phyloP scores from a whole-genome alignment of 2,113 vertebrate genomes.

The Uropsilus gracilis region DNA sequence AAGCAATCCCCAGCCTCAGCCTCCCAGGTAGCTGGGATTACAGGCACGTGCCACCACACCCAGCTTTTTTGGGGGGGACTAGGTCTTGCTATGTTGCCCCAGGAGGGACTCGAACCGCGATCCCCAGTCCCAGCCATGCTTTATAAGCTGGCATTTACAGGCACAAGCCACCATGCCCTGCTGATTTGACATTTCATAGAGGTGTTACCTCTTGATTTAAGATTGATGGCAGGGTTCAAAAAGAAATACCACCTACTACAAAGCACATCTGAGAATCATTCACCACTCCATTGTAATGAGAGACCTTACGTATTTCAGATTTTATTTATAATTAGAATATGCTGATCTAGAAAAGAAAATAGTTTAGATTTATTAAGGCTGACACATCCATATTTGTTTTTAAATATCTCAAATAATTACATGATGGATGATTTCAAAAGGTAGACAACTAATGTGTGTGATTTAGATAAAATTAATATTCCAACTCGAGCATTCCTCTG shows the following conservation, averaged over 20 bases:
- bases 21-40: too few relatives aligned
- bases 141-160: too few relatives aligned
- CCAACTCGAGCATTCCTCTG: background rate
- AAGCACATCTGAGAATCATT: background rate
- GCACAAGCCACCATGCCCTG: too few relatives aligned
- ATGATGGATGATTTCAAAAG: background rate
- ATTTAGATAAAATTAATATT: background rate
- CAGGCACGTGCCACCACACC: too few relatives aligned
- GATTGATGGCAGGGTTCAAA: background rate
- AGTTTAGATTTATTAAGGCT: background rate
- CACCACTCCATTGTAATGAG: background rate
- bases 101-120: too few relatives aligned
- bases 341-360: background rate
- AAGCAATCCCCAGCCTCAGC: too few relatives aligned
- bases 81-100: too few relatives aligned
- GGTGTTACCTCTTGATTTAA: background rate
- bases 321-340: background rate
- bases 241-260: background rate
- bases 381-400: background rate
- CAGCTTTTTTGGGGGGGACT: too few relatives aligned
- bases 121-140: too few relatives aligned
- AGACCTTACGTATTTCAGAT: background rate
- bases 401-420: slow-evolving; percentile 19
- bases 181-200: background rate
- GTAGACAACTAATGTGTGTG: background rate